Percentiles rank a stretch among this genome's conserved stretches.
These are phyloP conservation scores for Aurelia aurita complex sp. Pacific DNA, from an alignment of 30 jellyfish, hydroid and myxozoan species.

Conservation along the genomic window DNA sequence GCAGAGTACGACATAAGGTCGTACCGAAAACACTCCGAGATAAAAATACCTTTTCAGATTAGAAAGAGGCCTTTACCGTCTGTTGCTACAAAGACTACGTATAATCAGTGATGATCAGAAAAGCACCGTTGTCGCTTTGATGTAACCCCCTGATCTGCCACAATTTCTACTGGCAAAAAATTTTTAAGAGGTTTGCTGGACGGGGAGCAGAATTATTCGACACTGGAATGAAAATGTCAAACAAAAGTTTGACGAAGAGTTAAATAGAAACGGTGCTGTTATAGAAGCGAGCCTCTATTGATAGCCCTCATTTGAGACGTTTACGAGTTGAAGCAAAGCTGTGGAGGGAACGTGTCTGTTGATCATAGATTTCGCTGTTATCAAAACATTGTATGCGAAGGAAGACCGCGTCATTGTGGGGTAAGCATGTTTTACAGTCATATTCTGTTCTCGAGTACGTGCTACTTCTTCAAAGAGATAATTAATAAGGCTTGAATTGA, in stretches of 20 bases:
- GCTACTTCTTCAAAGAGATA: slow-evolving; percentile 59
- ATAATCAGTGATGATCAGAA: too few relatives aligned
- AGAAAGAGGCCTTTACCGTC: neutral
- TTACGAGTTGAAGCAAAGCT: neutral
- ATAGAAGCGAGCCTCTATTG: neutral
- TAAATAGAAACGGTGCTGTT: neutral
- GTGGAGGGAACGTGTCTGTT: slow-evolving; percentile 26
- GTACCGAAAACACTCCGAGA: slow-evolving; percentile 7
- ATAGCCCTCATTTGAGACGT: neutral
- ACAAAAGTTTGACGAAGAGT: too few relatives aligned
- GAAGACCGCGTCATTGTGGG: slow-evolving; percentile 68
- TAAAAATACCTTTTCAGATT: neutral
- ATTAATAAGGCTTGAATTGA: slow-evolving; percentile 62
- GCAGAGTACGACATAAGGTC: slow-evolving; percentile 16
- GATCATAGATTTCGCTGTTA: slow-evolving; percentile 25
- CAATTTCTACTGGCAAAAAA: too few relatives aligned
- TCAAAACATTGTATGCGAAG: slow-evolving; percentile 45
- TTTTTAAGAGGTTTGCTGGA: too few relatives aligned
- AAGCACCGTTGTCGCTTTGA: too few relatives aligned
- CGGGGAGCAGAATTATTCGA: too few relatives aligned
- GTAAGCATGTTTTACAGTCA: slow-evolving; percentile 68
- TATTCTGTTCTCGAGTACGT: slow-evolving; percentile 66
- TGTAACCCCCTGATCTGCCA: too few relatives aligned
- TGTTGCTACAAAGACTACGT: neutral
- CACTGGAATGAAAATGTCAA: too few relatives aligned